Percentiles rank a stretch among this genome's conserved stretches.
Conservation (phyloP, 2,113 vertebrate species). For the Labeo catla region DNA sequence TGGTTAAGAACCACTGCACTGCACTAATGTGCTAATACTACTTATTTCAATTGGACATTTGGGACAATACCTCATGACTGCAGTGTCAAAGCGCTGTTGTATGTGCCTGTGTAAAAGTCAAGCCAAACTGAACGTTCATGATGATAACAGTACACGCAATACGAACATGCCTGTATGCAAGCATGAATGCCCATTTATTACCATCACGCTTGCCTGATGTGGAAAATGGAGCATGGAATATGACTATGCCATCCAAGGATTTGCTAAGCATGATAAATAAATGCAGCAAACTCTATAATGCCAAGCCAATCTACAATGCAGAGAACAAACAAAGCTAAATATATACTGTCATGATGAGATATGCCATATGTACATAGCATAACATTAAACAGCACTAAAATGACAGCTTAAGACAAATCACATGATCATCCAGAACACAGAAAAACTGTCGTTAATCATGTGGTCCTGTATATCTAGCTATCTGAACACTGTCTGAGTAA, state of each 20-base stretch:
- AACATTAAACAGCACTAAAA: not conserved
- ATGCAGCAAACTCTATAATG: not conserved
- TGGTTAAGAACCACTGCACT: not conserved
- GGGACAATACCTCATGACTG: not conserved
- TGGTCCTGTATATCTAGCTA: not conserved
- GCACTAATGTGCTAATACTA: not conserved
- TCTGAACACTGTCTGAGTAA: not conserved
- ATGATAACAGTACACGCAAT: not conserved
- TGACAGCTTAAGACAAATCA: conserved; percentile 15
- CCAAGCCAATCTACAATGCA: not conserved
- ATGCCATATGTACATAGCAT: not conserved
- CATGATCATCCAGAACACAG: not conserved
- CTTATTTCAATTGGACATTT: not conserved
- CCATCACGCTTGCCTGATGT: not conserved
- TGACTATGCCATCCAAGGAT: not conserved
- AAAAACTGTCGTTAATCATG: not conserved
- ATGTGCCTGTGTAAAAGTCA: not conserved
- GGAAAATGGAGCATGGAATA: conserved; percentile 12
- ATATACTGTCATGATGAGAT: not conserved
- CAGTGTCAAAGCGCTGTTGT: not conserved
- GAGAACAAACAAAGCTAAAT: not conserved
- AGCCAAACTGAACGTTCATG: not conserved
- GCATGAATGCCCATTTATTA: conserved; percentile 6
- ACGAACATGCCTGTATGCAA: not conserved
- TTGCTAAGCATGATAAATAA: conserved; percentile 11